These are phyloP conservation scores for Rhea americana DNA, from an alignment of 2,113 vertebrate genomes.

Conservation along the genomic window DNA sequence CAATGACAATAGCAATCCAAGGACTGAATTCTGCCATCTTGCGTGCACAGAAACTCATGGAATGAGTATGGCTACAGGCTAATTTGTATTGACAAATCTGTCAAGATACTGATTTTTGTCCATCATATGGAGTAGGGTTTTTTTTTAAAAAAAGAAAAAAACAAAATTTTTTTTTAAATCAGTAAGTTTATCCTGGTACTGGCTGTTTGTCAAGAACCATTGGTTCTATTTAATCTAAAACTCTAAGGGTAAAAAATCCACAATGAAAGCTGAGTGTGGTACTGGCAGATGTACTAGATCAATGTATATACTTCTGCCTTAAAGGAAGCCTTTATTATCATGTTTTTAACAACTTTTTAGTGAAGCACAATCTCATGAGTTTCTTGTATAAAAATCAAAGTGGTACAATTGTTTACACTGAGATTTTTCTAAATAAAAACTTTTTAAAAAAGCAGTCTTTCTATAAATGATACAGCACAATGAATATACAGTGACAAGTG, in stretches of 20 bases:
- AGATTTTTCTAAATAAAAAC: conserved; percentile 82
- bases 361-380: conserved; percentile 74
- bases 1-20: conserved; percentile 9
- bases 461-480: conserved; percentile 76
- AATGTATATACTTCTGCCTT: conserved; percentile 64
- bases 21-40: not conserved
- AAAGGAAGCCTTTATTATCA: conserved; percentile 75
- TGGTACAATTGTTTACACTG: conserved; percentile 83
- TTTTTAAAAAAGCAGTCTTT: conserved; percentile 70
- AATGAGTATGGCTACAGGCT: not conserved
- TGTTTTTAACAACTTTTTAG: conserved; percentile 64
- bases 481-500: conserved; percentile 74
- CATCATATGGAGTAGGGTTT: conserved; percentile 40
- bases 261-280: conserved; percentile 22
- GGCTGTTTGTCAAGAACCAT: not conserved
- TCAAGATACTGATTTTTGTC: conserved; percentile 42
- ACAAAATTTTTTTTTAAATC: not conserved
- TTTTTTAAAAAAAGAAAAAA: not conserved
- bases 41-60: conserved; percentile 34
- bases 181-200: conserved; percentile 12
- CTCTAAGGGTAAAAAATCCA: conserved; percentile 16
- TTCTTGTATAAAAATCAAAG: conserved; percentile 78
- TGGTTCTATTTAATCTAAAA: conserved; percentile 7
- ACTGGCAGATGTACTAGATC: conserved; percentile 58
- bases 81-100: not conserved